Conservation (phyloP, 2,888 invertebrate species). For the Heteromurus nitidus region DNA sequence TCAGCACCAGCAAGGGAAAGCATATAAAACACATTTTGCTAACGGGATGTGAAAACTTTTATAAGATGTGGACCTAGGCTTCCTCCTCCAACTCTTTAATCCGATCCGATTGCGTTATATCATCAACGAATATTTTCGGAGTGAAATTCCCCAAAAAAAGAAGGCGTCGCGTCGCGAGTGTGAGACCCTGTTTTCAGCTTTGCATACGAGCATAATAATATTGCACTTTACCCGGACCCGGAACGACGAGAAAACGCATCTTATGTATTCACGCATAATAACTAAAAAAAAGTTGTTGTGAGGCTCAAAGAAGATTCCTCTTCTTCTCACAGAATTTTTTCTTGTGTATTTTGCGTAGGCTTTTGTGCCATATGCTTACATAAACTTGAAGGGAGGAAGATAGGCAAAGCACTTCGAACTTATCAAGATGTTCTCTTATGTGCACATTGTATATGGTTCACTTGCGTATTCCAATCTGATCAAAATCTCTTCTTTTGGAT, state of each 20-base stretch:
- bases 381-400: no score
- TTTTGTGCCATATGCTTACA: neutral
- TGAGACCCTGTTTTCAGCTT: neutral
- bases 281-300: no score
- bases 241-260: no score
- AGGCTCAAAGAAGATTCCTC: no score
- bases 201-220: no score
- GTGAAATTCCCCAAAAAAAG: constrained; percentile 20
- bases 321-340: no score
- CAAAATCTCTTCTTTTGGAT: constrained; percentile 46
- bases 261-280: no score
- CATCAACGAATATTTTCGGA: constrained; percentile 33
- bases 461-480: constrained; percentile 46
- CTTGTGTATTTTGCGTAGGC: no score
- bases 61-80: neutral
- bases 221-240: no score
- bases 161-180: neutral
- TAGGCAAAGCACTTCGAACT: constrained; percentile 14
- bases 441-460: constrained; percentile 24
- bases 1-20: neutral
- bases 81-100: constrained; percentile 23
- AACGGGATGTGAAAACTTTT: neutral
- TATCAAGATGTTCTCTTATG: constrained; percentile 36
- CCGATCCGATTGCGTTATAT: constrained; percentile 49
- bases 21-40: neutral